Evolutionary conservation across 2,888 invertebrate species (phyloP).

Genomic region (Ctenicera cuprea): DNA sequence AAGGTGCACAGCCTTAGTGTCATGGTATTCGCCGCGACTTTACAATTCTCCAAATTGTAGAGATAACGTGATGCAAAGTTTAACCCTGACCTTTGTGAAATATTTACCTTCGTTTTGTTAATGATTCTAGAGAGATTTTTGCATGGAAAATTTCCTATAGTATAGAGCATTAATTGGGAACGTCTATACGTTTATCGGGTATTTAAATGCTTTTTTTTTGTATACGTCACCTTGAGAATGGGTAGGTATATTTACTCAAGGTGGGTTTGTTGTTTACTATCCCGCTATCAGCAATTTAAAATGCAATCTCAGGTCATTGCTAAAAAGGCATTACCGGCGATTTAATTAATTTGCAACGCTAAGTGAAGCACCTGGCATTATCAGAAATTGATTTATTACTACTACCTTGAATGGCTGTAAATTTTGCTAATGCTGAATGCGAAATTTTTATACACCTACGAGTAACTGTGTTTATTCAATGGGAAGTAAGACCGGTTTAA

Average conservation of each 20-base stretch:
- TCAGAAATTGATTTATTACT: slow-evolving; percentile 8
- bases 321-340: slow-evolving; percentile 1
- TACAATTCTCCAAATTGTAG: neutral
- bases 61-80: slow-evolving; percentile 9
- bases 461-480: neutral
- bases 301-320: neutral
- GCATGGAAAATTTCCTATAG: neutral
- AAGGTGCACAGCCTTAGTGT: no score
- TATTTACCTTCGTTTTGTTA: neutral
- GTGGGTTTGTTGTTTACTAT: slow-evolving; percentile 17
- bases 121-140: neutral
- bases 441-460: neutral
- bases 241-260: slow-evolving; percentile 1
- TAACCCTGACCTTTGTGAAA: slow-evolving; percentile 16
- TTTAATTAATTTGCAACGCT: slow-evolving; percentile 16
- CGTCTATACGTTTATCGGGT: neutral
- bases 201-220: neutral
- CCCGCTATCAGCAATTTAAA: slow-evolving; percentile 7
- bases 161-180: slow-evolving; percentile 4
- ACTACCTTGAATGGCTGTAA: slow-evolving; percentile 1
- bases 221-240: slow-evolving; percentile 3
- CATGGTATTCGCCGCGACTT: neutral
- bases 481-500: neutral
- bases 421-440: slow-evolving; percentile 3
- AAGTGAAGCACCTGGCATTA: neutral